These are phyloP conservation scores for Drosophila mercatorum DNA, from an alignment of 2,888 invertebrate genomes.

Conservation along the genomic window DNA sequence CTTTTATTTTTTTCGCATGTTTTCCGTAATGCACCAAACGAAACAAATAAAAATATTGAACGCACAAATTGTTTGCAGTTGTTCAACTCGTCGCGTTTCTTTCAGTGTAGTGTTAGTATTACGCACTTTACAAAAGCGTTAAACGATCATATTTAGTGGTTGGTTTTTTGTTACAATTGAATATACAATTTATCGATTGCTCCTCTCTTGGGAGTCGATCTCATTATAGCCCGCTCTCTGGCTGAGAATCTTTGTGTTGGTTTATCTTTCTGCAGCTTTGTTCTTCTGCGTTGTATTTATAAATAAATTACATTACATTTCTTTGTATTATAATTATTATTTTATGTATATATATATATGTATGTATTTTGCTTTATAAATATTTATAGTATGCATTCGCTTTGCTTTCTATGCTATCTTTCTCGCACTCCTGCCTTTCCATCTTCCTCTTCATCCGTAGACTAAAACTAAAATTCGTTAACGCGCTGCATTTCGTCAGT, in stretches of 20 bases:
- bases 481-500: constrained; percentile 28
- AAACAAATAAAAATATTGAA: constrained; percentile 17
- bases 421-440: constrained; percentile 1
- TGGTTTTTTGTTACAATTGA: constrained; percentile 54
- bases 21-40: constrained; percentile 20
- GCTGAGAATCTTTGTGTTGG: constrained; percentile 16
- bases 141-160: constrained; percentile 20
- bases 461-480: constrained; percentile 72
- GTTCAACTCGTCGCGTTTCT: constrained; percentile 9
- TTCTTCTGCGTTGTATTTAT: constrained; percentile 54
- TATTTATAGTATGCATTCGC: constrained; percentile 67
- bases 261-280: constrained; percentile 38
- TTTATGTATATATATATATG: constrained; percentile 43
- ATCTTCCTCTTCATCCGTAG: constrained; percentile 33
- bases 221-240: constrained; percentile 1
- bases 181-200: constrained; percentile 56
- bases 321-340: constrained; percentile 34
- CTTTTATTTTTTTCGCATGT: constrained; percentile 14
- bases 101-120: constrained; percentile 25
- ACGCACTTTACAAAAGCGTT: constrained; percentile 60
- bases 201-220: constrained; percentile 29
- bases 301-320: constrained; percentile 77
- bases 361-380: constrained; percentile 7
- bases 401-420: constrained; percentile 37
- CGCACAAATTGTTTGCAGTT: constrained; percentile 15